Evolutionary conservation across 2,888 invertebrate genomes (phyloP).

Genomic region (Leptogaster cylindrica): DNA sequence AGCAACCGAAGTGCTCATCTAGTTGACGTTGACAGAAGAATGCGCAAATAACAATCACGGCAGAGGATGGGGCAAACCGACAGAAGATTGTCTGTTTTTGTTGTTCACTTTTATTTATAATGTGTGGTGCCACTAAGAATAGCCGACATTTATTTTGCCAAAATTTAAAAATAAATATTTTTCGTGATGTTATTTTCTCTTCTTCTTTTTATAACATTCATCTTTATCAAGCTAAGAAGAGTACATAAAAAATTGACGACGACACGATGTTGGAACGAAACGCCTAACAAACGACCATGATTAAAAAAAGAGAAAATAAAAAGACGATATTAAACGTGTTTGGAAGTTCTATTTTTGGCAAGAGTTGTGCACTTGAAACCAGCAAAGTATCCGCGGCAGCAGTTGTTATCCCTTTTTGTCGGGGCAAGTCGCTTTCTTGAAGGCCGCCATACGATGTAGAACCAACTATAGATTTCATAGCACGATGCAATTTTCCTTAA

Average conservation of each 20-base stretch:
- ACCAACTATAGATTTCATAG: too few relatives aligned
- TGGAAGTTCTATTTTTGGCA: not conserved
- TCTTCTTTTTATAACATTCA: not conserved
- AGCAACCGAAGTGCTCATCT: too few relatives aligned
- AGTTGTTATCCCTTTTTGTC: too few relatives aligned
- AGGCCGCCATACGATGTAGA: slow-evolving; percentile 3
- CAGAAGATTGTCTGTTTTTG: slow-evolving; percentile 10
- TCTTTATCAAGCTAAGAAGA: slow-evolving; percentile 1
- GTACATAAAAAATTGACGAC: not conserved
- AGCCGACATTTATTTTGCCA: slow-evolving; percentile 39
- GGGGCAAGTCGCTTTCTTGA: not conserved
- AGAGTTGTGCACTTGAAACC: too few relatives aligned
- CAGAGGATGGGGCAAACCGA: not conserved
- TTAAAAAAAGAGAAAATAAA: too few relatives aligned
- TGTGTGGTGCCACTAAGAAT: slow-evolving; percentile 30
- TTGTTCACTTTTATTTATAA: slow-evolving; percentile 16
- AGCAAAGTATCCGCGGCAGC: too few relatives aligned
- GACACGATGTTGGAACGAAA: not conserved
- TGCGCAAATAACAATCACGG: too few relatives aligned
- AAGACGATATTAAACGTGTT: too few relatives aligned
- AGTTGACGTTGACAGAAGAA: too few relatives aligned
- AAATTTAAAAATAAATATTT: slow-evolving; percentile 40
- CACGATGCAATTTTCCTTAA: slow-evolving; percentile 7
- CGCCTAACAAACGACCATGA: too few relatives aligned
- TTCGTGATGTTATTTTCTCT: not conserved